Evolutionary conservation across 2,113 vertebrate species (phyloP).

Genomic region (Pelecanoides urinatrix): DNA sequence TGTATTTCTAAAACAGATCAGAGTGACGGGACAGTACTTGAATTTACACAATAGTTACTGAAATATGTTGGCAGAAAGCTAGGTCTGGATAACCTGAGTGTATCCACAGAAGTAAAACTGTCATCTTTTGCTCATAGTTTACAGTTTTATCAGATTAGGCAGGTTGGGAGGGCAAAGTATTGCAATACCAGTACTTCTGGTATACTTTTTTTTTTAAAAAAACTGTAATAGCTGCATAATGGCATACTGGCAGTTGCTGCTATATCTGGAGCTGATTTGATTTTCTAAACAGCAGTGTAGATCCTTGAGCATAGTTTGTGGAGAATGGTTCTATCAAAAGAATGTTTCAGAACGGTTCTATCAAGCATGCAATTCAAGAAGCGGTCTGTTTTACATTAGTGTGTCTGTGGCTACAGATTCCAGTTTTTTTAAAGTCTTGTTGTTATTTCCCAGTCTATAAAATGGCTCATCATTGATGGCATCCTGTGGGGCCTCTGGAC

Average conservation of each 20-base stretch:
- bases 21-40: not conserved
- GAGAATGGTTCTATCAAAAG: not conserved
- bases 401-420: not conserved
- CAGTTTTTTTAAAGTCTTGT: not conserved
- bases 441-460: conserved; percentile 23
- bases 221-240: not conserved
- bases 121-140: not conserved
- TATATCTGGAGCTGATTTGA: not conserved
- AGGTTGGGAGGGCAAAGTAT: not conserved
- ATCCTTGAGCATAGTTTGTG: not conserved
- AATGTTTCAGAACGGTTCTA: not conserved
- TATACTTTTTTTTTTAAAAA: not conserved
- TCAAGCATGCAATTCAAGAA: not conserved
- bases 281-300: not conserved
- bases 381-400: not conserved
- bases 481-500: conserved; percentile 5
- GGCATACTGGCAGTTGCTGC: not conserved
- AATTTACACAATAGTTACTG: conserved; percentile 24
- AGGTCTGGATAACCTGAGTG: not conserved
- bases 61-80: conserved; percentile 21
- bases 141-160: not conserved
- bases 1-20: conserved; percentile 54
- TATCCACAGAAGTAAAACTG: not conserved
- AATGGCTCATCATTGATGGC: not conserved
- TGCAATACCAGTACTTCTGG: not conserved